Conservation (phyloP, 1,140 invertebrate genomes). For the Muscidifurax raptorellus region DNA sequence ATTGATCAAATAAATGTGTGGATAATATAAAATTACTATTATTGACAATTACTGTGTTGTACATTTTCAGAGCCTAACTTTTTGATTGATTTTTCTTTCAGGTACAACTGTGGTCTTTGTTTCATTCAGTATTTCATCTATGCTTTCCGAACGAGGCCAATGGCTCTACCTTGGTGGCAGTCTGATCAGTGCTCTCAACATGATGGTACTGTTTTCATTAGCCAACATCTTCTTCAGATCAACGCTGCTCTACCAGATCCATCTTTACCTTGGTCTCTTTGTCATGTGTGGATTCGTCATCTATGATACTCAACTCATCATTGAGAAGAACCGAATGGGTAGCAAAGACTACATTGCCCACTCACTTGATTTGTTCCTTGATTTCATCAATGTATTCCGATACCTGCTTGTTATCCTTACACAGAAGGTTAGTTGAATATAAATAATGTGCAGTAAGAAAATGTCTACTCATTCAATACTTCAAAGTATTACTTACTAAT, state of each 20-base stretch:
- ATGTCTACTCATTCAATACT: background rate
- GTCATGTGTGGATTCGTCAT: conserved; percentile 96
- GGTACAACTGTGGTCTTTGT: conserved; percentile 91
- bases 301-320: conserved; percentile 96
- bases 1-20: no score
- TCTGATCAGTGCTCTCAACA: conserved; percentile 87
- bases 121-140: conserved; percentile 91
- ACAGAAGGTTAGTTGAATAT: conserved; percentile 83
- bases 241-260: conserved; percentile 85
- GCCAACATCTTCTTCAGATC: conserved; percentile 93
- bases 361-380: conserved; percentile 93
- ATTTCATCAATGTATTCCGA: conserved; percentile 94
- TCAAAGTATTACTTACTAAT: background rate
- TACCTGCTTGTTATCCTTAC: conserved; percentile 91
- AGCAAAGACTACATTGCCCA: conserved; percentile 95
- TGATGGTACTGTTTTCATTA: conserved; percentile 86
- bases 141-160: conserved; percentile 88
- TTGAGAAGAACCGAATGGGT: conserved; percentile 92
- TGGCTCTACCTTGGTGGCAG: conserved; percentile 91
- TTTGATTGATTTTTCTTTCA: conserved; percentile 52
- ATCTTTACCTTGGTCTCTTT: conserved; percentile 91
- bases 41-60: no score
- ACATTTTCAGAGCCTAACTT: conserved; percentile 9
- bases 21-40: no score
- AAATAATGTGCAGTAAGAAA: conserved; percentile 8